Percentiles rank a stretch among this genome's conserved stretches.
These are phyloP conservation scores for Andrena bicolor DNA, from an alignment of 2,888 invertebrate species.

Conservation along the genomic window DNA sequence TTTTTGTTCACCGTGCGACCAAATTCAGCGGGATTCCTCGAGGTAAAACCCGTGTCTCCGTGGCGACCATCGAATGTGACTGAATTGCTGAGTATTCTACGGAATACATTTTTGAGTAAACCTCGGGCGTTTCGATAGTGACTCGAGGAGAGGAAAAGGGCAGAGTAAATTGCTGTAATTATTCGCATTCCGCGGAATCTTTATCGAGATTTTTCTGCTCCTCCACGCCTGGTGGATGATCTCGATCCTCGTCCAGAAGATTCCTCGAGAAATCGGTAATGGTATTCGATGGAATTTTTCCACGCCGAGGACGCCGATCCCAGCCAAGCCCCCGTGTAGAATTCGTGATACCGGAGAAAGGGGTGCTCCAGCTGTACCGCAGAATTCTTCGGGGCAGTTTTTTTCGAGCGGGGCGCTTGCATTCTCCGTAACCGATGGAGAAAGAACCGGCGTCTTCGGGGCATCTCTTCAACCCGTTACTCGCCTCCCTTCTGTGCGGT, in stretches of 20 bases:
- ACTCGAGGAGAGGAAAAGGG: background rate
- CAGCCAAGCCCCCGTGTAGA: background rate
- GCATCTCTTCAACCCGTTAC: conserved; percentile 68
- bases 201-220: no score
- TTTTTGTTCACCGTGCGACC: conserved; percentile 53
- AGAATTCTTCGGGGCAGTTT: conserved; percentile 24
- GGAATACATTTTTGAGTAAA: conserved; percentile 9
- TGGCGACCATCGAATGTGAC: conserved; percentile 47
- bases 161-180: no score
- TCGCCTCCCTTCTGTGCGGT: conserved; percentile 62
- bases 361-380: conserved; percentile 45
- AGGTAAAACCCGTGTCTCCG: conserved; percentile 24
- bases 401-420: background rate
- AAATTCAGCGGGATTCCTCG: conserved; percentile 33
- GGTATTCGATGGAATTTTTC: background rate
- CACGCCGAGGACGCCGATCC: background rate
- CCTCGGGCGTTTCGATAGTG: background rate
- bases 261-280: background rate
- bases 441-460: conserved; percentile 32
- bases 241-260: no score
- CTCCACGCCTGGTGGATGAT: no score
- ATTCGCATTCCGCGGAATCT: no score
- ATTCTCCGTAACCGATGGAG: conserved; percentile 19
- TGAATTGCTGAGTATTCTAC: conserved; percentile 41
- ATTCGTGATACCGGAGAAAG: conserved; percentile 20